Base-by-base conservation (phyloP, 2,888 invertebrate genomes). In the Merodon equestris region DNA sequence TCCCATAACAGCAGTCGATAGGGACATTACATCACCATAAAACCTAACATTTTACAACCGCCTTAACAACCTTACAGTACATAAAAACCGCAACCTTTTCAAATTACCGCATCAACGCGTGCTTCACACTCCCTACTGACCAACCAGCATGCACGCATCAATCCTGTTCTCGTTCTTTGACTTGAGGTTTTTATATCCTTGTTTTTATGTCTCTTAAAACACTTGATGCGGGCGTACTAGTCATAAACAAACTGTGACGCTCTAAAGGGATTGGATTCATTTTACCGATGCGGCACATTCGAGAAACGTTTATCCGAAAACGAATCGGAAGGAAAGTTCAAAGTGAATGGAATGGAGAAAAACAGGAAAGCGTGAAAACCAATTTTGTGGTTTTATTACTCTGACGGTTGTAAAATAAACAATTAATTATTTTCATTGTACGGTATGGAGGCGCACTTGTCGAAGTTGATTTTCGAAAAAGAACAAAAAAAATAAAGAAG, bases 151-250 rank as follows among this genome's bases (percentile, higher is more conserved):
- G 60, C 64, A 40, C 64, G 42, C 74, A 70, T 79, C 74, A 79
- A 79, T 79, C 64, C 79, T 27, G 68, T 67, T 60, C 58, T 68
- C 63, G 27, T 27, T 67, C 42, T 57, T 73, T 19, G 2, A 50
- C 68, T 27, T 74, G 73, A 75, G 70, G 74, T 64, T 81, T 75
- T 81, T 81, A 81, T 81, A 81, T 75, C 81, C 75, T 27, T 27
- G 27, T 81, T 81, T 81, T 81, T 81, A 81, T 81, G 57, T 81
- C 75, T 81, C 71, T 81, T 81, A 75, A 81, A 81, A 75, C 75
- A 81, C 81, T 75, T 75, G 70, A 81, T 81, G 75, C 66, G 79
- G 60, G 63, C 73, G 68, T 27, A 27, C 27, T 27, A 27, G 27
- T 27, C 27, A 7, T 27, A 27, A 27, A 27, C 64, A 74, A 70